A percentile compares a stretch with the other conserved stretches of the same genome.
phyloP scores from a whole-genome alignment of 2,888 invertebrate species.

The Ferdinandea cuprea region DNA sequence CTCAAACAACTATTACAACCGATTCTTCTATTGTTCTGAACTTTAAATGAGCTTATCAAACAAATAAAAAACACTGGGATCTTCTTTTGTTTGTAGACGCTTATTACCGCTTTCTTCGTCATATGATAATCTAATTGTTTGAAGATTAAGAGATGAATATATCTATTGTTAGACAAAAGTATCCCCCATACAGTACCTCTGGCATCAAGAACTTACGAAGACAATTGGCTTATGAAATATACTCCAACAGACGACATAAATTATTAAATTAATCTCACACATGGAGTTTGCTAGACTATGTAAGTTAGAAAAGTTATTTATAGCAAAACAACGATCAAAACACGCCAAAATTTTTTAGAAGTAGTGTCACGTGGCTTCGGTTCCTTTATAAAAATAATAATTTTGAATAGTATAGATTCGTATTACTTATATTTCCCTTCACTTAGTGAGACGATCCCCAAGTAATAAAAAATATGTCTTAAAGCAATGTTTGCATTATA shows the following conservation, averaged over 20 bases:
- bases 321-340: too few species aligned
- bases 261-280: neutral
- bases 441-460: too few species aligned
- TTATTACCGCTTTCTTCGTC: neutral
- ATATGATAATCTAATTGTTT: neutral
- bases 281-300: too few species aligned
- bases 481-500: too few species aligned
- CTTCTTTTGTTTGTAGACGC: slow-evolving; percentile 10
- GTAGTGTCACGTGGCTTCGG: too few species aligned
- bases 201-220: neutral
- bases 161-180: neutral
- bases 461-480: too few species aligned
- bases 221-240: neutral
- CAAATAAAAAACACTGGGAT: neutral
- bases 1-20: slow-evolving; percentile 18
- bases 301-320: too few species aligned
- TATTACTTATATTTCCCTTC: too few species aligned
- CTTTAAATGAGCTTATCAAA: slow-evolving; percentile 45
- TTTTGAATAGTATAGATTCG: too few species aligned
- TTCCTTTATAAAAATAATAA: too few species aligned
- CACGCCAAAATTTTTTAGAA: too few species aligned
- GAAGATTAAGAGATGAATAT: too few species aligned
- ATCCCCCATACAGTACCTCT: neutral
- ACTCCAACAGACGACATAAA: neutral
- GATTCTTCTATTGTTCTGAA: slow-evolving; percentile 5